phyloP scores from a whole-genome alignment of 2,888 invertebrate species.

The Margaritifera margaritifera region DNA sequence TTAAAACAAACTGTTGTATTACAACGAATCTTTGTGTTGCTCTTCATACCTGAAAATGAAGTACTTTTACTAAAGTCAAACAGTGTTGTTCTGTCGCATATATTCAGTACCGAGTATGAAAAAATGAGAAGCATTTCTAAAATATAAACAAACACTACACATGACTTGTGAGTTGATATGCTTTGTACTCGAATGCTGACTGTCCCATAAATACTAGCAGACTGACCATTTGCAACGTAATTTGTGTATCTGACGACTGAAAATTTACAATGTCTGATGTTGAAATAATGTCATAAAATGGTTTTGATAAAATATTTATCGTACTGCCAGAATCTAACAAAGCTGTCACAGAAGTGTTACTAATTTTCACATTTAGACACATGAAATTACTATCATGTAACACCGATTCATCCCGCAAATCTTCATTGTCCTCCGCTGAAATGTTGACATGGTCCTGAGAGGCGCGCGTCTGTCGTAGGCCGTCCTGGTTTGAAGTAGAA shows the following conservation, averaged over 20 bases:
- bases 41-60: constrained; percentile 7
- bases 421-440: too few relatives aligned
- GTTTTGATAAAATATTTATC: constrained; percentile 14
- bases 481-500: too few relatives aligned
- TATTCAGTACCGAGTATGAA: constrained; percentile 22
- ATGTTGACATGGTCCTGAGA: too few relatives aligned
- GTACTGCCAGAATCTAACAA: constrained; percentile 20
- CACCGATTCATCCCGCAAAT: not conserved
- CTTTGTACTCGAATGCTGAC: constrained; percentile 9
- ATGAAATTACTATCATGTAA: constrained; percentile 5
- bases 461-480: too few relatives aligned
- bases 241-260: not conserved
- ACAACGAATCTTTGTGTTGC: constrained; percentile 14
- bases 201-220: constrained; percentile 15
- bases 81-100: constrained; percentile 8
- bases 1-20: constrained; percentile 6
- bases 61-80: constrained; percentile 15
- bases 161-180: not conserved
- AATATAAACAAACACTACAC: constrained; percentile 15
- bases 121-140: constrained; percentile 19
- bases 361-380: constrained; percentile 11
- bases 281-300: constrained; percentile 11
- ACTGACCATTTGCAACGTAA: constrained; percentile 10
- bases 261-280: not conserved
- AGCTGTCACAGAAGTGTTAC: constrained; percentile 6